Base-by-base conservation (phyloP, 1,140 invertebrate genomes). In the Leptinotarsa texana region DNA sequence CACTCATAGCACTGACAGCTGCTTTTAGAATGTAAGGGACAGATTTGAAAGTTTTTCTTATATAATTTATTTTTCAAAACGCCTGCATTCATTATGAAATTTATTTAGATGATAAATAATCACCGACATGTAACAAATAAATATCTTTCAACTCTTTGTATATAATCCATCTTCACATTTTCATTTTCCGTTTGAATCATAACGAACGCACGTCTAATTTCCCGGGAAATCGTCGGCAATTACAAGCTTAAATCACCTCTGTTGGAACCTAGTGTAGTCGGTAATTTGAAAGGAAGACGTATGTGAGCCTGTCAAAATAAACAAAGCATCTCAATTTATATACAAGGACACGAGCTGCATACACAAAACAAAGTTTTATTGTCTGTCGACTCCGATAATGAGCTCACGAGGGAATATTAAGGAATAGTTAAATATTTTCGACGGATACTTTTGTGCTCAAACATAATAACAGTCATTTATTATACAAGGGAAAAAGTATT, bases 301-400 rank as follows among this genome's bases (percentile, higher is more conserved):
- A 57, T 57, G n/a, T 57, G 51, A 57, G 51, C n/a, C 51, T 57
- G 51, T 57, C 51, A 57, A 57, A 57, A 57, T 57, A 57, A 57
- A 57, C 51, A 57, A 57, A 57, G 51, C 51, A 17, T 57, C 51
- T 57, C 51, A 18, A 57, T 57, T 57, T 57, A 57, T 57, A 57
- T 17, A 57, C 51, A 57, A 57, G 51, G 51, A 57, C 51, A 17
- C 51, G 17, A 18, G 51, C 51, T 57, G 51, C 13, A 18, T 57
- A 57, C n/a, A 4, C n/a, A 17, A 18, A 57, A 57, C 51, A 57
- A 57, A 57, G 51, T 57, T 57, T 57, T 15, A 57, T 57, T 57
- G 51, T 57, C 15, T 3, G 51, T n/a, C 51, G n/a, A 57, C 51
- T 57, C 4, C 13, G 51, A n/a, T 57, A 57, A 57, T 57, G 51